Conservation (phyloP, 2,113 vertebrate species). For the Periophthalmus modestus region DNA sequence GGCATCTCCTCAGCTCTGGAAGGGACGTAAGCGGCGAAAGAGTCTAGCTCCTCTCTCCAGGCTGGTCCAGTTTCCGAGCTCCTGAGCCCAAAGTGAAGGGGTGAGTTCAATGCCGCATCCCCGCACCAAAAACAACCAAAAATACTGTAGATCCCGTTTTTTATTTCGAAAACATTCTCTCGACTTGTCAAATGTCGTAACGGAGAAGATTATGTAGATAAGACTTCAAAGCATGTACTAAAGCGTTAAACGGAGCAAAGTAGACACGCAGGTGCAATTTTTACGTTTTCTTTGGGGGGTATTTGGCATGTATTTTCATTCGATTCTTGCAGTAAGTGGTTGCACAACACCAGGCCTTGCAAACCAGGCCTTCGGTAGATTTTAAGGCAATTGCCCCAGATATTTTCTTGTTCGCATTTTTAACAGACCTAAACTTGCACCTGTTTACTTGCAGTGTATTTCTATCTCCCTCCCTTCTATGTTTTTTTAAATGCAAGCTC, state of each 20-base stretch:
- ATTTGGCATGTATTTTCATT: constrained; percentile 37
- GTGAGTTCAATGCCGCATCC: constrained; percentile 71
- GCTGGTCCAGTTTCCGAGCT: constrained; percentile 5
- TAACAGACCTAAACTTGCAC: constrained; percentile 43
- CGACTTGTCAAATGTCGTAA: constrained; percentile 37
- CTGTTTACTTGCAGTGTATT: constrained; percentile 10
- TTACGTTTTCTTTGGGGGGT: constrained; percentile 23
- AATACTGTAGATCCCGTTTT: constrained; percentile 11
- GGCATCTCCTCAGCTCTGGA: constrained; percentile 71
- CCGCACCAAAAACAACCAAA: constrained; percentile 35
- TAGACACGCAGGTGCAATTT: constrained; percentile 25
- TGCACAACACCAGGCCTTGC: constrained; percentile 56
- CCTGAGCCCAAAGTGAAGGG: constrained; percentile 67
- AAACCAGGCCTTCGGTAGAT: constrained; percentile 53
- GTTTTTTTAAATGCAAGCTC: constrained; percentile 20
- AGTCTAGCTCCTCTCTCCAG: constrained; percentile 54
- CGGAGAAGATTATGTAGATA: constrained; percentile 40
- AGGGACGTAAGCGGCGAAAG: constrained; percentile 73
- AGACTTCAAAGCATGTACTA: constrained; percentile 49
- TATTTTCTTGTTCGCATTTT: constrained; percentile 19
- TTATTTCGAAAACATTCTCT: constrained; percentile 33
- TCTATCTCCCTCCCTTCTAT: constrained; percentile 31
- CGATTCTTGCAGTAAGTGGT: constrained; percentile 44
- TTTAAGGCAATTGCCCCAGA: constrained; percentile 48
- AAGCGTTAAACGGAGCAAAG: constrained; percentile 37